Conservation (phyloP, 2,888 invertebrate species). For the Ctena decussata region DNA sequence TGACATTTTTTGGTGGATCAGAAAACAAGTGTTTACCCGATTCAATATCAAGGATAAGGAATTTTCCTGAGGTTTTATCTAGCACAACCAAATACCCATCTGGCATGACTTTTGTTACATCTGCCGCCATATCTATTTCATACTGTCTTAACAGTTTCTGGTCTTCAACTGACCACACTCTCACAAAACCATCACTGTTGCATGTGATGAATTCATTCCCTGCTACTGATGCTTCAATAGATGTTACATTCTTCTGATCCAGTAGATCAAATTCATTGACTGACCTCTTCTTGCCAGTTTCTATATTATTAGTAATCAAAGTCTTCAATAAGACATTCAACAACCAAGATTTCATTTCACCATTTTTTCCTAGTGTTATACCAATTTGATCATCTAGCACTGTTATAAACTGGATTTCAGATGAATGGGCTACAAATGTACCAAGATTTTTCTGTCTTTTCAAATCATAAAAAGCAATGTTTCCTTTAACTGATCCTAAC, state of each 20-base stretch:
- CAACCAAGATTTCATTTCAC: conserved; percentile 69
- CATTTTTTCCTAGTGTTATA: conserved; percentile 56
- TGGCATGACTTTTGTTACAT: conserved; percentile 47
- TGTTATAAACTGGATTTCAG: conserved; percentile 34
- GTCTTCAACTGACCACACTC: conserved; percentile 58
- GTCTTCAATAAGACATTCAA: conserved; percentile 51
- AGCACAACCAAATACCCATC: conserved; percentile 59
- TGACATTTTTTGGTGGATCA: conserved; percentile 60
- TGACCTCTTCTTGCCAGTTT: neutral
- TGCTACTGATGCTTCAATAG: conserved; percentile 52
- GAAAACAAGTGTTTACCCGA: conserved; percentile 49
- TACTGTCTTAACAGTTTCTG: conserved; percentile 45
- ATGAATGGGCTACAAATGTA: conserved; percentile 60
- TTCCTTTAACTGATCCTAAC: conserved; percentile 66
- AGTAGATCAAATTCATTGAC: conserved; percentile 24
- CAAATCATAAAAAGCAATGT: conserved; percentile 64
- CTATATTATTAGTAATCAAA: neutral
- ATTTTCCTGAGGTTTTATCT: conserved; percentile 52
- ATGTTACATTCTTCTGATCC: conserved; percentile 47
- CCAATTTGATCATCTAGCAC: conserved; percentile 60
- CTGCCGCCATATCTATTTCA: conserved; percentile 58
- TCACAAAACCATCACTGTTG: conserved; percentile 54
- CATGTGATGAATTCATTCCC: conserved; percentile 60
- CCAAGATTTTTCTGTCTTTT: conserved; percentile 52
- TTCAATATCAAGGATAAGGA: conserved; percentile 57